Evolutionary conservation across 1,140 invertebrate species (phyloP).

Genomic region (Trichoplusia ni): DNA sequence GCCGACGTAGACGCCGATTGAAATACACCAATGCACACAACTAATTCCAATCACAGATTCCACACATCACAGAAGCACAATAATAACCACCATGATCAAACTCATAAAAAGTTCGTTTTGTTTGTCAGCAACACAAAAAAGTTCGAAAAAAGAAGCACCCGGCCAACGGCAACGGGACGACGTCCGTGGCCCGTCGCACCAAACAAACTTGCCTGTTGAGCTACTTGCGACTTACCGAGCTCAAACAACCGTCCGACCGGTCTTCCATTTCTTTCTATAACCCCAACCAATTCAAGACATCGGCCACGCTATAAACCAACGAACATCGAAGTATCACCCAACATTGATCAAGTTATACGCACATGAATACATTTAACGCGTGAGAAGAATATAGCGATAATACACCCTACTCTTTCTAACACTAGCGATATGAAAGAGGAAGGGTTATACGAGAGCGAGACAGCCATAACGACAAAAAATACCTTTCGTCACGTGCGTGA

Average conservation of each 20-base stretch:
- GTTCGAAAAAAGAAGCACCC: constrained; percentile 64
- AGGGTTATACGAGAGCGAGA: constrained; percentile 38
- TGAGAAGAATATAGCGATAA: constrained; percentile 46
- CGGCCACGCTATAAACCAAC: constrained; percentile 22
- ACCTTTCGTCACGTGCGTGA: constrained; percentile 62
- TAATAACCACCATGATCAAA: constrained; percentile 62
- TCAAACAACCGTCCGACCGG: constrained; percentile 33
- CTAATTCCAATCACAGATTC: constrained; percentile 52
- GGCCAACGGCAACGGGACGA: constrained; percentile 55
- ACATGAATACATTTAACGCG: constrained; percentile 49
- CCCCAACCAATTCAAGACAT: constrained; percentile 51
- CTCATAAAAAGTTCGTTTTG: constrained; percentile 61
- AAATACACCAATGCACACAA: constrained; percentile 42
- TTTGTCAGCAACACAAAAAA: constrained; percentile 55
- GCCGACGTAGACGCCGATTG: constrained; percentile 27
- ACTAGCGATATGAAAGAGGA: constrained; percentile 40
- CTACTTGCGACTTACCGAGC: constrained; percentile 50
- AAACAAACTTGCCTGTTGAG: constrained; percentile 71
- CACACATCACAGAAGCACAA: constrained; percentile 45
- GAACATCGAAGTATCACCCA: constrained; percentile 10
- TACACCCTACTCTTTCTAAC: constrained; percentile 27
- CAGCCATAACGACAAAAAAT: constrained; percentile 53
- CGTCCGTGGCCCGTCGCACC: constrained; percentile 64
- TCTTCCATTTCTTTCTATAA: constrained; percentile 54
- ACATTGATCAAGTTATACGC: constrained; percentile 48